Conservation (phyloP, 1,140 invertebrate genomes). For the Achroia grisella region DNA sequence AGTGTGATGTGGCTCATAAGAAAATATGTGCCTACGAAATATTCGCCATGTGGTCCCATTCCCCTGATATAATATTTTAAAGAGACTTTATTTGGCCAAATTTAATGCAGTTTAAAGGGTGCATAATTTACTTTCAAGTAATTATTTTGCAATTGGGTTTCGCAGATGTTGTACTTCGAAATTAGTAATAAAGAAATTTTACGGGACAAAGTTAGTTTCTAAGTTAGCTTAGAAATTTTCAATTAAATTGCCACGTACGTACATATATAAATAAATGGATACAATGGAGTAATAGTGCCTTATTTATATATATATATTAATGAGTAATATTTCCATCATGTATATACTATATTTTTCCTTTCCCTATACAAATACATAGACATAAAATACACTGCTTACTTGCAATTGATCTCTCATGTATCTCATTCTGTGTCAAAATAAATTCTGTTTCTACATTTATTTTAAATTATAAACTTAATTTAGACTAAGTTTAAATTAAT, state of each 20-base stretch:
- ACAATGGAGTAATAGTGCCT: no score
- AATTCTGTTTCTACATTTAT: no score
- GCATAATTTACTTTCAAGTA: constrained; percentile 68
- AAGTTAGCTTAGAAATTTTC: constrained; percentile 38
- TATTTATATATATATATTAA: no score
- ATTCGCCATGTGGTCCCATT: constrained; percentile 47
- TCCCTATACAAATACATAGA: no score
- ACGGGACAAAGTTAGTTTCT: constrained; percentile 37
- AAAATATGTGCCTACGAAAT: constrained; percentile 52
- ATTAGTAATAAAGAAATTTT: constrained; percentile 46
- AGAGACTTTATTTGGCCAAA: constrained; percentile 56
- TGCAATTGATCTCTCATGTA: no score
- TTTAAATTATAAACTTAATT: no score
- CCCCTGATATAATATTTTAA: constrained; percentile 45
- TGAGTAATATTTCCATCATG: no score
- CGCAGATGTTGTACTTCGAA: constrained; percentile 52
- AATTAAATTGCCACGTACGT: constrained; percentile 44
- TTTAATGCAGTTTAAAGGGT: constrained; percentile 66
- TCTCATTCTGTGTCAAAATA: no score
- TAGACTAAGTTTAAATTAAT: no score
- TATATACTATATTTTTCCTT: no score
- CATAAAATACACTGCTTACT: no score
- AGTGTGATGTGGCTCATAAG: constrained; percentile 33
- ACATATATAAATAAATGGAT: constrained; percentile 32
- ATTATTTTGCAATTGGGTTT: constrained; percentile 67